Evolutionary conservation across 2,113 vertebrate species (phyloP), one percentile per base, ranked within the genome.

Genomic region (Tichodroma muraria): DNA sequence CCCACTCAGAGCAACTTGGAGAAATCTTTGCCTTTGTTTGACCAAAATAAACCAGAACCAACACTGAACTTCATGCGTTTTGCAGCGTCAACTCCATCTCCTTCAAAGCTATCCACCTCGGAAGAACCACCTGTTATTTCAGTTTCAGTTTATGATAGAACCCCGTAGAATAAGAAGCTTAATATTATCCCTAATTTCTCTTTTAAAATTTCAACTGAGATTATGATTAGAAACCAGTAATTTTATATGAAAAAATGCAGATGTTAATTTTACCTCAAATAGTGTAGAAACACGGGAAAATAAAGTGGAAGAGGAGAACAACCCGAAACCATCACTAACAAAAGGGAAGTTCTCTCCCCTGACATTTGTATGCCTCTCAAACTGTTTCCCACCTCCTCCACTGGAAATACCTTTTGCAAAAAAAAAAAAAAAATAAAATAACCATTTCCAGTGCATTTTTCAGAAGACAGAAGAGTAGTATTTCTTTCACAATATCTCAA

Each of bases 111-210:
- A 13, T 40, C 33, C 38, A 8, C 3, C 7, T 33, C 22, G 28
- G 17, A 21, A 31, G 47, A 88, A 64, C 12, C 49, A 63, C 17
- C 7, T 20, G 11, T 15, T 54, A 33, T 37, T 64, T 50, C 19
- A 27, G 6, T 44, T 53, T 16, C 12, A n/a, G 20, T 38, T 50
- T 28, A 10, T 6, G 21, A 49, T 13, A 57, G 53, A 53, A 3
- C 0, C 6, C 10, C 10, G 3, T 0, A 42, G 9, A 80, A 54
- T 5, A 64, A 63, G 10, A 45, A 79, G 4, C 6, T 38, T 13
- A 31, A 6, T 16, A 19, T 30, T 23, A 83, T 0, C 13, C 23
- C 9, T n/a, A 21, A 59, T 13, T 52, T 77, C 4, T 24, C 15
- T 22, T 28, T 6, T 30, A 63, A 68, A 42, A 53, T 35, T 21